Percentiles rank a stretch among this genome's conserved stretches.
phyloP scores from a whole-genome alignment of 2,888 invertebrate genomes.

The Rambutsinella grinnellia region DNA sequence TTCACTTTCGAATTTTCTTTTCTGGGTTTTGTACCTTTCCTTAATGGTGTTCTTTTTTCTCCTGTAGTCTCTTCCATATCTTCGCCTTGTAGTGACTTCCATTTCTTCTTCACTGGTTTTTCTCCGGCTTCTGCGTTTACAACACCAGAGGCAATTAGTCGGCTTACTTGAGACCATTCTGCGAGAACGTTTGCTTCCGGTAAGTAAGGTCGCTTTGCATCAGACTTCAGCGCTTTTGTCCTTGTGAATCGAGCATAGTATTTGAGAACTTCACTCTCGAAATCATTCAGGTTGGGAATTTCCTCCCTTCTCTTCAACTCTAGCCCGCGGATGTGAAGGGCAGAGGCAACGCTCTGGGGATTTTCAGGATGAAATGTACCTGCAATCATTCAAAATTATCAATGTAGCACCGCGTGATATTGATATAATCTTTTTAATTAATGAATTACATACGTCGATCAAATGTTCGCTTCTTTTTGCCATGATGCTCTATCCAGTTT shows the following conservation, averaged over 20 bases:
- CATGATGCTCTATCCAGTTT: conserved; percentile 52
- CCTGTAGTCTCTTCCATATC: neutral
- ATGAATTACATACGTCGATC: conserved; percentile 57
- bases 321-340: conserved; percentile 59
- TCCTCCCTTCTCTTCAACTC: conserved; percentile 40
- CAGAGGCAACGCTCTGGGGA: conserved; percentile 65
- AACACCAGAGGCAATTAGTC: conserved; percentile 30
- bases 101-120: conserved; percentile 1
- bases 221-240: conserved; percentile 54
- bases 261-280: conserved; percentile 60
- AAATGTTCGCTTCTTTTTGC: conserved; percentile 57
- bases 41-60: neutral
- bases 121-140: neutral
- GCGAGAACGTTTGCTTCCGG: conserved; percentile 34
- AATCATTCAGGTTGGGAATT: conserved; percentile 39
- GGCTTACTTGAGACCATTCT: conserved; percentile 30
- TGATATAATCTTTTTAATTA: neutral
- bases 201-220: conserved; percentile 46
- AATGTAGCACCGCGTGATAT: neutral
- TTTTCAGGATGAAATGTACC: conserved; percentile 62
- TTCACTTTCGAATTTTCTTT: neutral
- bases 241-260: conserved; percentile 58
- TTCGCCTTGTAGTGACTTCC: neutral
- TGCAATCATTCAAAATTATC: too few relatives aligned
- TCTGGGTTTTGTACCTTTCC: neutral